Percentiles rank a stretch among this genome's conserved stretches.
Evolutionary conservation across 2,113 vertebrate genomes (phyloP).

Genomic region (Fregata magnificens): DNA sequence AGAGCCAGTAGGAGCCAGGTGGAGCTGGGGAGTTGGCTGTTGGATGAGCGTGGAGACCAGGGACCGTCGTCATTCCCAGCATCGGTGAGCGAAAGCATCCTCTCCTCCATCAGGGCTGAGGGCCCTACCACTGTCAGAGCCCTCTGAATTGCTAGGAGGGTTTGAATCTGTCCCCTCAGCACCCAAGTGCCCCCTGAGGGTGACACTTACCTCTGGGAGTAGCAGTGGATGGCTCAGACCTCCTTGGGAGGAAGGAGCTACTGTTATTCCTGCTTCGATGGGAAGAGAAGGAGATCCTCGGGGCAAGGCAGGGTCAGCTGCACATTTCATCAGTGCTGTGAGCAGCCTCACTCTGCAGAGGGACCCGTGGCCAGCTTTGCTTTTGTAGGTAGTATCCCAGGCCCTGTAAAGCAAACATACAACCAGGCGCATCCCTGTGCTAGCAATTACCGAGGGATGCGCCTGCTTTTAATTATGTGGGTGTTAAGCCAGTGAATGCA

Average conservation of each 20-base stretch:
- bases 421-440: not conserved
- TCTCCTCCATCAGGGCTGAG: not conserved
- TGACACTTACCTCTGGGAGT: not conserved
- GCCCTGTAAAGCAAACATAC: not conserved
- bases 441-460: not conserved
- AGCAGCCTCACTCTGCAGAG: not conserved
- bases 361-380: not conserved
- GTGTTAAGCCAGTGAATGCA: not conserved
- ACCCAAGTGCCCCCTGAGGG: not conserved
- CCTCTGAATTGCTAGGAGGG: not conserved
- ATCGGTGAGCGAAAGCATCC: not conserved
- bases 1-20: not conserved
- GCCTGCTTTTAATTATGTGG: not conserved
- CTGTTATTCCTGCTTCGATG: not conserved
- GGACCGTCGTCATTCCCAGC: not conserved
- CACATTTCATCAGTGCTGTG: rapidly evolving
- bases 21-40: not conserved
- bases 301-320: not conserved
- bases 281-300: not conserved
- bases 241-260: not conserved
- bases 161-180: not conserved
- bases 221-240: not conserved
- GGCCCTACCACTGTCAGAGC: not conserved
- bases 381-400: not conserved
- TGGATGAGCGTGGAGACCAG: not conserved